Evolutionary conservation across 2,113 vertebrate genomes (phyloP).

Genomic region (rat (Rattus norvegicus)): GRCr8 NC_086030.1:28854501-28855000

Average conservation of each 20-base stretch:
- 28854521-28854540: neutral
- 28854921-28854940: neutral
- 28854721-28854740: neutral
- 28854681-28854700: neutral
- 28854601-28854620: neutral
- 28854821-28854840: neutral
- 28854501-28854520: constrained; percentile 20
- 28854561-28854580: constrained; percentile 1
- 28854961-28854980: neutral
- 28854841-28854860: too few species aligned
- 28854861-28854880: neutral
- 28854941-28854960: neutral
- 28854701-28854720: neutral
- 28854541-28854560: neutral
- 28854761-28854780: neutral
- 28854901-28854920: neutral
- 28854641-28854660: neutral
- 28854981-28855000: neutral
- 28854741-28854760: neutral
- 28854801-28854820: neutral
- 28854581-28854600: neutral
- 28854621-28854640: neutral
- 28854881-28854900: neutral
- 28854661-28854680: neutral
- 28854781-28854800: neutral